Conservation (phyloP, 2,888 invertebrate species). For the Syrphus vitripennis region DNA sequence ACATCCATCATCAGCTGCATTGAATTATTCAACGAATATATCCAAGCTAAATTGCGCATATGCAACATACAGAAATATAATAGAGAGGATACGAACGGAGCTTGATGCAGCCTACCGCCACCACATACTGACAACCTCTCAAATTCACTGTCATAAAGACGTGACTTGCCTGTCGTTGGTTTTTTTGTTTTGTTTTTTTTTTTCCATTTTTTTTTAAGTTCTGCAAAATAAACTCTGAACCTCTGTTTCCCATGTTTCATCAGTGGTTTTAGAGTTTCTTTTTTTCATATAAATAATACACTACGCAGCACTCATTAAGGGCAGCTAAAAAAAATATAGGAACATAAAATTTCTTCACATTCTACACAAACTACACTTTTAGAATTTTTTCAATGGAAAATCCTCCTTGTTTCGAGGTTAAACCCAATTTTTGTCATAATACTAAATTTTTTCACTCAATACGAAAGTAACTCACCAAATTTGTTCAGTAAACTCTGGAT, state of each 20-base stretch:
- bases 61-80: neutral
- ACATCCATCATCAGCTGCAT: conserved; percentile 31
- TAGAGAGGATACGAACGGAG: neutral
- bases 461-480: too few species aligned
- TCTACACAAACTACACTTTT: too few species aligned
- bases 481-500: too few species aligned
- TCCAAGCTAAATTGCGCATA: conserved; percentile 3
- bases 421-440: too few species aligned
- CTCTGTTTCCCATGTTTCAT: conserved; percentile 60
- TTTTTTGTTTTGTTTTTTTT: too few species aligned
- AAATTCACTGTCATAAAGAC: conserved; percentile 64
- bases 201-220: neutral
- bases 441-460: too few species aligned
- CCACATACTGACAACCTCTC: conserved; percentile 43
- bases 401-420: too few species aligned
- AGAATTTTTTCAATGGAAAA: too few species aligned
- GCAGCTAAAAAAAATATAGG: neutral
- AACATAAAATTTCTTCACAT: too few species aligned
- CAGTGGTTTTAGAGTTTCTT: neutral
- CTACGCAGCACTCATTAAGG: neutral
- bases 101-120: neutral
- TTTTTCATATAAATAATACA: neutral
- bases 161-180: conserved; percentile 49
- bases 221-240: conserved; percentile 47
- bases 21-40: conserved; percentile 65